Conservation (phyloP, 2,888 invertebrate species). For the Salpingus planirostris region DNA sequence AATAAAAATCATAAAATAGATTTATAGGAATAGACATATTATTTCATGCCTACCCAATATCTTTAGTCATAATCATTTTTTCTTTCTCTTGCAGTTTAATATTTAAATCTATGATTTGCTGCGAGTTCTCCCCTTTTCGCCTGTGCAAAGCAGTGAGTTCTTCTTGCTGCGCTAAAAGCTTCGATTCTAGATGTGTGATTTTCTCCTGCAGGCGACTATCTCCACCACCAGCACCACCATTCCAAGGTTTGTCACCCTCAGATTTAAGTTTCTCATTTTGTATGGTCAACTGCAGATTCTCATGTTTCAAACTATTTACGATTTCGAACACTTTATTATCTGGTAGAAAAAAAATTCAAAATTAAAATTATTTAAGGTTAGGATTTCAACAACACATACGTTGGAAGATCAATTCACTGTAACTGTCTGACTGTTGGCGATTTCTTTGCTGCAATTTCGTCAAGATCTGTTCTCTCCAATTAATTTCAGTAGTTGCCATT, state of each 20-base stretch:
- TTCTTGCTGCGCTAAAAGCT: slow-evolving; percentile 79
- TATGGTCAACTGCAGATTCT: slow-evolving; percentile 77
- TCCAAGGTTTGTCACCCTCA: slow-evolving; percentile 39
- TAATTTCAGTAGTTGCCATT: slow-evolving; percentile 15
- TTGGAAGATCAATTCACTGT: slow-evolving; percentile 70
- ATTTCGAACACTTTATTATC: slow-evolving; percentile 83
- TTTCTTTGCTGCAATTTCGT: slow-evolving; percentile 65
- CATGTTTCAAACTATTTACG: slow-evolving; percentile 67
- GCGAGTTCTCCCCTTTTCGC: slow-evolving; percentile 85
- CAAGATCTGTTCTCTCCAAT: slow-evolving; percentile 65
- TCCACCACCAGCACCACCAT: slow-evolving; percentile 27
- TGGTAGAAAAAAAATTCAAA: slow-evolving; percentile 29
- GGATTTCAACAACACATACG: slow-evolving; percentile 51
- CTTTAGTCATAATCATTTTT: slow-evolving; percentile 63
- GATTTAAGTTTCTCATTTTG: slow-evolving; percentile 73
- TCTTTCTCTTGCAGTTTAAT: slow-evolving; percentile 77
- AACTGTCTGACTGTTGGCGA: slow-evolving; percentile 63
- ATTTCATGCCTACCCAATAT: slow-evolving; percentile 50
- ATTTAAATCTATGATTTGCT: slow-evolving; percentile 87
- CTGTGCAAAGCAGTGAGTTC: slow-evolving; percentile 86
- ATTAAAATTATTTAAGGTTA: slow-evolving; percentile 3
- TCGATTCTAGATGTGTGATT: slow-evolving; percentile 74
- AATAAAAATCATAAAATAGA: slow-evolving; percentile 13
- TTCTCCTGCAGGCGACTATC: slow-evolving; percentile 40
- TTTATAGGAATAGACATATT: slow-evolving; percentile 7